Conservation (phyloP, 2,113 vertebrate species). For the Ceyx cyanopectus region DNA sequence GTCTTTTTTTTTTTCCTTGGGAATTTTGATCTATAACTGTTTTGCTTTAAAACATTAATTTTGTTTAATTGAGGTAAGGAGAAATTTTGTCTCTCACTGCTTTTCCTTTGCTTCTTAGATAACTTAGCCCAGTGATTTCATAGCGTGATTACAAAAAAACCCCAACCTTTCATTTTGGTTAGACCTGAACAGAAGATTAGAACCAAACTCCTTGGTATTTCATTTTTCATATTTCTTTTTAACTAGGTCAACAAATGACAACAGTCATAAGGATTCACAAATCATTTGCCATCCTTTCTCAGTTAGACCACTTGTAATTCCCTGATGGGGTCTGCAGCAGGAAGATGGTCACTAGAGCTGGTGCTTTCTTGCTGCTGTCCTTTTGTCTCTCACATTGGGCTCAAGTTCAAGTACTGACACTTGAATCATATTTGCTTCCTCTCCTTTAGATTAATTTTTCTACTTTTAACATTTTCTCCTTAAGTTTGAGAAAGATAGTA, state of each 20-base stretch:
- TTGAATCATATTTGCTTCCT: not conserved
- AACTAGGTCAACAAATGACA: not conserved
- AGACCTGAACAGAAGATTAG: not conserved
- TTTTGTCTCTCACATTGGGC: not conserved
- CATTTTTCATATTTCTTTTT: not conserved
- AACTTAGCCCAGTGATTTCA: not conserved
- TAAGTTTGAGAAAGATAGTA: not conserved
- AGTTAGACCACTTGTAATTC: not conserved
- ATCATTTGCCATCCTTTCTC: not conserved
- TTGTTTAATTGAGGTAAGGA: not conserved
- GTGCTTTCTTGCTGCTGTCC: not conserved
- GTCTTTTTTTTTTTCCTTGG: not conserved
- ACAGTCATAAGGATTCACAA: not conserved
- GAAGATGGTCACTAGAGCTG: not conserved
- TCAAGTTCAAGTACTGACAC: not conserved
- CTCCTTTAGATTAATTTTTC: not conserved
- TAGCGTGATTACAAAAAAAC: rapidly evolving
- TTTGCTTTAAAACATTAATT: not conserved
- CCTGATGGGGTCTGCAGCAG: not conserved
- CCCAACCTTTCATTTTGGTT: not conserved
- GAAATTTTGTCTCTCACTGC: not conserved
- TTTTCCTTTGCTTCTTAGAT: not conserved
- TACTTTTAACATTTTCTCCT: not conserved
- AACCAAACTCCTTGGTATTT: not conserved
- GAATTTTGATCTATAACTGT: not conserved